phyloP scores from a whole-genome alignment of 2,797 vertebrate species.

The Balearica regulorum region DNA sequence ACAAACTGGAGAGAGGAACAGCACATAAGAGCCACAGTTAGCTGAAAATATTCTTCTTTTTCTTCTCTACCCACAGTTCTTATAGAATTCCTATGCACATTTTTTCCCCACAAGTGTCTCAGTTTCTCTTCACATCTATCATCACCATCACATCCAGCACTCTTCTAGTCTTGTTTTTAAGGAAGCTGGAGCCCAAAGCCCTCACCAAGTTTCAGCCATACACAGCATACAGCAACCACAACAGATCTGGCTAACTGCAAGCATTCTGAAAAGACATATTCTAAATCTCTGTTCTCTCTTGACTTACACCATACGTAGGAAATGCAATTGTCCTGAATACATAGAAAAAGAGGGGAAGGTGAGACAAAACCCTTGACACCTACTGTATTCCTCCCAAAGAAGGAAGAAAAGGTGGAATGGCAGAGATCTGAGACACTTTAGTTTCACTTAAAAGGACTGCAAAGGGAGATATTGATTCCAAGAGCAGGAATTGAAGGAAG shows the following conservation, averaged over 20 bases:
- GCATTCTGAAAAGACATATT: rapidly evolving
- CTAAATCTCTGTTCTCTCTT: neutral
- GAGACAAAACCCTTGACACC: neutral
- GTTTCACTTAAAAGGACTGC: neutral
- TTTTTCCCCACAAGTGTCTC: neutral
- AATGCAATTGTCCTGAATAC: neutral
- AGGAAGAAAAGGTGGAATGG: neutral
- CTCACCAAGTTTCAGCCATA: neutral
- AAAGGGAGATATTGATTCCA: slow-evolving; percentile 32
- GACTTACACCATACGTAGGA: rapidly evolving
- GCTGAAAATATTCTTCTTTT: neutral
- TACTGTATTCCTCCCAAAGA: neutral
- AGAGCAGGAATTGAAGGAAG: neutral
- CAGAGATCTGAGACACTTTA: neutral
- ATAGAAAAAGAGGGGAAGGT: neutral
- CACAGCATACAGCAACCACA: neutral
- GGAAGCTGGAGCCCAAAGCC: neutral
- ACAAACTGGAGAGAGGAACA: neutral
- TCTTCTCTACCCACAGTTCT: neutral
- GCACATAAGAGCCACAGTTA: neutral
- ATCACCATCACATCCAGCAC: neutral
- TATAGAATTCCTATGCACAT: neutral
- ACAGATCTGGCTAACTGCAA: neutral
- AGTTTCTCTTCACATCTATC: neutral
- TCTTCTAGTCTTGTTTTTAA: neutral